Percentiles rank a stretch among this genome's conserved stretches.
Evolutionary conservation across 2,888 invertebrate species (phyloP).

Genomic region (Hydraecia micacea): DNA sequence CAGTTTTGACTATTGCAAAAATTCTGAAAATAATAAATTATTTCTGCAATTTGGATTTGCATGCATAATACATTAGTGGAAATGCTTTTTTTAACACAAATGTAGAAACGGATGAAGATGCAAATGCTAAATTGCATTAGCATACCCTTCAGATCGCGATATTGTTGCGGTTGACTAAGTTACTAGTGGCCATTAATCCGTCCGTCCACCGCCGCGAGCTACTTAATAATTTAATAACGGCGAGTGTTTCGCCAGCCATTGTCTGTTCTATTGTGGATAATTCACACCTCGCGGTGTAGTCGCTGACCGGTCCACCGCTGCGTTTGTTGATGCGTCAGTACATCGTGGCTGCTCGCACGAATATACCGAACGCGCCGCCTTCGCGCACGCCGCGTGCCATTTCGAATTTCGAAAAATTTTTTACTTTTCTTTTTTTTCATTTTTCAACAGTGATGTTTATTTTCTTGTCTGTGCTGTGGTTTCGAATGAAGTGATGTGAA

Average conservation of each 20-base stretch:
- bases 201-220: conserved; percentile 70
- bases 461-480: conserved; percentile 57
- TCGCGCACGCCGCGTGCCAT: conserved; percentile 70
- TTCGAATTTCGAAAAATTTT: conserved; percentile 62
- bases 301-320: conserved; percentile 76
- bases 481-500: conserved; percentile 69
- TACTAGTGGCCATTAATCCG: conserved; percentile 59
- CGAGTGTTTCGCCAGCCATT: conserved; percentile 77
- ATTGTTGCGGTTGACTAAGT: conserved; percentile 54
- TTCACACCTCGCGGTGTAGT: conserved; percentile 77
- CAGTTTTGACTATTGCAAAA: background rate
- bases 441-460: conserved; percentile 63
- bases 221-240: conserved; percentile 85
- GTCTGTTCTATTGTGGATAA: conserved; percentile 77
- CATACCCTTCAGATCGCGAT: conserved; percentile 44
- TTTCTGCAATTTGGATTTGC: background rate
- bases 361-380: conserved; percentile 67
- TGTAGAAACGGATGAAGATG: conserved; percentile 12
- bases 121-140: conserved; percentile 36
- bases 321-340: conserved; percentile 83
- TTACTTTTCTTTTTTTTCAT: conserved; percentile 58
- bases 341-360: conserved; percentile 79
- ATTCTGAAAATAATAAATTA: background rate
- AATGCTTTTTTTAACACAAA: conserved; percentile 12
- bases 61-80: background rate